Conservation (phyloP, 2,797 vertebrate species). For the Lateolabrax maculatus region DNA sequence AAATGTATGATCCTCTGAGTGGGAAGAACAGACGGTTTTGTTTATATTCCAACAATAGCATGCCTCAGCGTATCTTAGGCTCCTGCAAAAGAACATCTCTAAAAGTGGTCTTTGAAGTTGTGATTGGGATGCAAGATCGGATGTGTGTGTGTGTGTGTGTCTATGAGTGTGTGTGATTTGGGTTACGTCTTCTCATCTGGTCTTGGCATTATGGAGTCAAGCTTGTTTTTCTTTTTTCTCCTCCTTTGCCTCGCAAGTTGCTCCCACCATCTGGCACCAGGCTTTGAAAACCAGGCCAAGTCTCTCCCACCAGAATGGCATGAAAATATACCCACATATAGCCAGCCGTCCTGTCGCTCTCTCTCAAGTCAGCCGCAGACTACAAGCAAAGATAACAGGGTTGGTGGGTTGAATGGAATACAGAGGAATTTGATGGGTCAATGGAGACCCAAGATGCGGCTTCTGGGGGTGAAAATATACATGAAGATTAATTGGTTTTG, state of each 20-base stretch:
- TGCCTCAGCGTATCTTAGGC: constrained; percentile 23
- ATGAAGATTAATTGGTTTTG: constrained; percentile 15
- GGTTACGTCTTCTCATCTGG: constrained; percentile 83
- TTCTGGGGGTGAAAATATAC: constrained; percentile 18
- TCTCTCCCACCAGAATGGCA: constrained; percentile 85
- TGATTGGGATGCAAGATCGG: constrained; percentile 64
- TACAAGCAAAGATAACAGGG: constrained; percentile 57
- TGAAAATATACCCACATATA: constrained; percentile 80
- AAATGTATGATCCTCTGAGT: constrained; percentile 44
- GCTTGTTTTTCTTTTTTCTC: constrained; percentile 75
- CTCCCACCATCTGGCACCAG: constrained; percentile 82
- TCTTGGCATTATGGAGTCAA: constrained; percentile 80
- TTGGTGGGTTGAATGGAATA: constrained; percentile 48
- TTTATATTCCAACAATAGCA: constrained; percentile 54
- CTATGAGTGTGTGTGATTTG: constrained; percentile 68
- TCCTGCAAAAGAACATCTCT: constrained; percentile 56
- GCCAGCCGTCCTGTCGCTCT: constrained; percentile 71
- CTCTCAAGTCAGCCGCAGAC: constrained; percentile 72
- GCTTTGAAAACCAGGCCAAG: constrained; percentile 87
- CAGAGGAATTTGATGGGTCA: constrained; percentile 40
- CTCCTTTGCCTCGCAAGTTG: constrained; percentile 82
- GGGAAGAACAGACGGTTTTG: constrained; percentile 53
- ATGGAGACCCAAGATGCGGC: constrained; percentile 13
- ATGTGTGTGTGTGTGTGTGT: constrained; percentile 42
- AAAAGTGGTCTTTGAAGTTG: constrained; percentile 71